Percentiles rank a stretch among this genome's conserved stretches.
Evolutionary conservation across 2,797 vertebrate genomes (phyloP).

Genomic region (Acomys russatus): DNA sequence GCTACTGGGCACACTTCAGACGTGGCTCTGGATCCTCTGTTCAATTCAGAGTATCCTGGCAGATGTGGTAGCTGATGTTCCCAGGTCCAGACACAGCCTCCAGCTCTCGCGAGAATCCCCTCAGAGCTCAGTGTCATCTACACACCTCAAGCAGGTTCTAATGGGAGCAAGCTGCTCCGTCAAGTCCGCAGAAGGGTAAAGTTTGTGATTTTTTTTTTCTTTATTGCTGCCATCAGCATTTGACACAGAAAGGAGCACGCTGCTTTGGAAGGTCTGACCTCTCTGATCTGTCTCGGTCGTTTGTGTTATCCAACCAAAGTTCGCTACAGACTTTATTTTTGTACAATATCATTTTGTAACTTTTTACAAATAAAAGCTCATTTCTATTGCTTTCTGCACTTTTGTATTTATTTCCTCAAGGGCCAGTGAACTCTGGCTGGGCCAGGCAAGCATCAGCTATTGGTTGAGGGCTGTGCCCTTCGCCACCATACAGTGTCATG

Average conservation of each 20-base stretch:
- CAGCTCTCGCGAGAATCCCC: not conserved
- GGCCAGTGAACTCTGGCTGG: not conserved
- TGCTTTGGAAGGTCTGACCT: conserved; percentile 91
- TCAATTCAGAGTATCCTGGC: conserved; percentile 15
- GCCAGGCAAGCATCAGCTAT: not conserved
- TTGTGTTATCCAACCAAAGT: conserved; percentile 99
- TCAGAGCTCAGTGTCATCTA: conserved; percentile 60
- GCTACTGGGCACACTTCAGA: not conserved
- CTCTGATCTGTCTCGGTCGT: conserved; percentile 93
- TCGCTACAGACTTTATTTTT: conserved; percentile 99
- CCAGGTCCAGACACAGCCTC: not conserved
- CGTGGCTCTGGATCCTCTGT: not conserved
- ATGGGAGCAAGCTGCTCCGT: conserved; percentile 65
- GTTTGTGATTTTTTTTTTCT: conserved; percentile 89
- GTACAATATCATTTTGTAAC: conserved; percentile 99
- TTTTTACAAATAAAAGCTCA: conserved; percentile 99
- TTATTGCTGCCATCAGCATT: conserved; percentile 79
- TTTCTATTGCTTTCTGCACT: conserved; percentile 93
- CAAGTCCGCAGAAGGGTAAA: conserved; percentile 89
- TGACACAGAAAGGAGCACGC: conserved; percentile 86
- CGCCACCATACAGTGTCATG: not conserved
- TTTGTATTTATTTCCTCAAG: conserved; percentile 35
- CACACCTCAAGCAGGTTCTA: conserved; percentile 67
- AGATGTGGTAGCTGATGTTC: not conserved
- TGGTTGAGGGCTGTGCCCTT: not conserved